A percentile compares a stretch with the other conserved stretches of the same genome.
phyloP scores from a whole-genome alignment of 64 coral and sea anemone species.

The Stylophora pistillata region DNA sequence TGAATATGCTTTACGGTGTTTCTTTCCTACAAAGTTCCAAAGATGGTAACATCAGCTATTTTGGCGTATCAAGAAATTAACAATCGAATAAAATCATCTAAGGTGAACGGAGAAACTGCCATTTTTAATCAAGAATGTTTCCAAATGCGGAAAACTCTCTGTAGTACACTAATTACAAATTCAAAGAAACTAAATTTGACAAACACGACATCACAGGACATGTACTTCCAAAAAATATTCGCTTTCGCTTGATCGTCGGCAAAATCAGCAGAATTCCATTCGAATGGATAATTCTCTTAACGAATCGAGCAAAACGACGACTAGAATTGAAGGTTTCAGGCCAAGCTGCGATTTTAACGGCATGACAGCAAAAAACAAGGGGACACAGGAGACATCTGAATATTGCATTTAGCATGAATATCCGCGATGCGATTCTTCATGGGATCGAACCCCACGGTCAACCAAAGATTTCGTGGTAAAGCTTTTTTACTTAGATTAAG shows the following conservation, averaged over 20 bases:
- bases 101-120: background rate
- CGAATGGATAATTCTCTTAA: background rate
- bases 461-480: background rate
- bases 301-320: background rate
- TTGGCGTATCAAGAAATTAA: background rate
- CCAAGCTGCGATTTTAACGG: slow-evolving; percentile 1
- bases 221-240: background rate
- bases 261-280: background rate
- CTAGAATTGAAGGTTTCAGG: background rate
- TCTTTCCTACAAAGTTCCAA: background rate
- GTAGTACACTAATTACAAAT: slow-evolving; percentile 7
- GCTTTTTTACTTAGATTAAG: background rate
- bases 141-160: background rate
- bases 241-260: background rate
- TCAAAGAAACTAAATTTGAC: slow-evolving; percentile 8
- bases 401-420: slow-evolving; percentile 31
- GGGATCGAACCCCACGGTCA: background rate
- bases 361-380: background rate
- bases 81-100: background rate
- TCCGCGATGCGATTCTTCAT: background rate
- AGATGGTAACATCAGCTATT: background rate
- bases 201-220: background rate
- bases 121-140: background rate
- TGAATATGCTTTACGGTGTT: slow-evolving; percentile 37
- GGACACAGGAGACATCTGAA: slow-evolving; percentile 14